These are phyloP conservation scores for Drosophila setosimentum DNA, from an alignment of 2,888 invertebrate genomes.

Conservation along the genomic window DNA sequence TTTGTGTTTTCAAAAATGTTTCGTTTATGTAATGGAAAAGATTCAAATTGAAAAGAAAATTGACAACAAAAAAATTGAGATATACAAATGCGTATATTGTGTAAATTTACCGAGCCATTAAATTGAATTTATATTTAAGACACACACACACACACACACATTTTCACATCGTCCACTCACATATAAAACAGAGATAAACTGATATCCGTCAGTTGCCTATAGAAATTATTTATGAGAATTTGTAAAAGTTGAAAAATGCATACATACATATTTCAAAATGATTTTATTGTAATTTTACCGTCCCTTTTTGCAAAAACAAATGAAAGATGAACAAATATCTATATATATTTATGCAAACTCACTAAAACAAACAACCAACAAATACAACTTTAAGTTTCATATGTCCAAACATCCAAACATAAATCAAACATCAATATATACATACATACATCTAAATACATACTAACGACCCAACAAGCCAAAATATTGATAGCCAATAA, in stretches of 20 bases:
- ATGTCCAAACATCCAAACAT: slow-evolving; percentile 51
- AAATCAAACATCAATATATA: slow-evolving; percentile 13
- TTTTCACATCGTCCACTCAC: slow-evolving; percentile 61
- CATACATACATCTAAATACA: slow-evolving; percentile 23
- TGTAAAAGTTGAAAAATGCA: slow-evolving; percentile 30
- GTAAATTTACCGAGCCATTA: slow-evolving; percentile 85
- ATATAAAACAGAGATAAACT: slow-evolving; percentile 49
- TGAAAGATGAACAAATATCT: slow-evolving; percentile 49
- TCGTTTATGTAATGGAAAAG: slow-evolving; percentile 57
- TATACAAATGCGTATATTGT: slow-evolving; percentile 72
- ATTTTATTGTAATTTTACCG: slow-evolving; percentile 85
- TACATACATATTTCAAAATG: slow-evolving; percentile 73
- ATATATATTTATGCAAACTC: slow-evolving; percentile 74
- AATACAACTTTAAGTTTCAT: slow-evolving; percentile 67
- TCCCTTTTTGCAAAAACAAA: slow-evolving; percentile 82
- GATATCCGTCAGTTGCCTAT: slow-evolving; percentile 50
- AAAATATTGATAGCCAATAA: slow-evolving; percentile 75
- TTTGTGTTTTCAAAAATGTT: slow-evolving; percentile 53
- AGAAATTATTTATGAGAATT: slow-evolving; percentile 60
- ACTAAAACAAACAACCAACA: slow-evolving; percentile 58
- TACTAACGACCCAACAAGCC: slow-evolving; percentile 60
- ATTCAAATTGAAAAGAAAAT: slow-evolving; percentile 41
- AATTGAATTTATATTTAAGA: slow-evolving; percentile 84
- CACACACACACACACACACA: slow-evolving; percentile 54
- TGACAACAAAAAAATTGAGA: slow-evolving; percentile 52